Evolutionary conservation across 2,888 invertebrate genomes (phyloP).

Genomic region (Lasius fuliginosus): DNA sequence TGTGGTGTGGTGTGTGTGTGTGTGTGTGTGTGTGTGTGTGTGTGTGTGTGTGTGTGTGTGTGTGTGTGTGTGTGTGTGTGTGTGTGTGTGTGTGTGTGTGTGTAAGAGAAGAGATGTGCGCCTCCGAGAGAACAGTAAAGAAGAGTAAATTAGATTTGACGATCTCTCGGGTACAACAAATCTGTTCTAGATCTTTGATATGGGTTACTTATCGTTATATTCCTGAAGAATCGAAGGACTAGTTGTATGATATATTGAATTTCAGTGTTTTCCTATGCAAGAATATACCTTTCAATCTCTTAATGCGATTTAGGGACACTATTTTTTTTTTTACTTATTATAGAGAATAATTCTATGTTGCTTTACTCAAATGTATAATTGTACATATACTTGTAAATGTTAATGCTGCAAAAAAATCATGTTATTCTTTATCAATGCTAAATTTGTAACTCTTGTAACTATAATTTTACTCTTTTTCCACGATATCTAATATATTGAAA

Average conservation of each 20-base stretch:
- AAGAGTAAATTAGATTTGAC: conserved; percentile 55
- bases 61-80: too few relatives aligned
- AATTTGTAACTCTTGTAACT: neutral
- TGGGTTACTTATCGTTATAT: conserved; percentile 34
- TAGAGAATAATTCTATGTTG: neutral
- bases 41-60: too few relatives aligned
- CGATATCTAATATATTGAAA: neutral
- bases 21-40: too few relatives aligned
- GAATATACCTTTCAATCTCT: neutral
- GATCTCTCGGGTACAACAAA: conserved; percentile 44
- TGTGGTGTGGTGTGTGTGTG: too few relatives aligned
- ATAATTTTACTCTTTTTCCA: neutral
- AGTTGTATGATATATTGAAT: conserved; percentile 23
- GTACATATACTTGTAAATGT: neutral
- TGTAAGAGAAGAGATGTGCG: neutral
- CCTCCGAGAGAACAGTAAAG: conserved; percentile 37
- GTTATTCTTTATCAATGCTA: neutral
- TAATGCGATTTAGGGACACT: neutral
- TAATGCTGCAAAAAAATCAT: neutral
- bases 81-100: too few relatives aligned
- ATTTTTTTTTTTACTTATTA: neutral
- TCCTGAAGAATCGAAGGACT: conserved; percentile 20
- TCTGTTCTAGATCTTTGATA: conserved; percentile 49
- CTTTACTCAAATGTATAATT: neutral
- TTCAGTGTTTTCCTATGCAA: conserved; percentile 15